Conservation (phyloP, 2,888 invertebrate genomes). For the Ennomos quercinarius region DNA sequence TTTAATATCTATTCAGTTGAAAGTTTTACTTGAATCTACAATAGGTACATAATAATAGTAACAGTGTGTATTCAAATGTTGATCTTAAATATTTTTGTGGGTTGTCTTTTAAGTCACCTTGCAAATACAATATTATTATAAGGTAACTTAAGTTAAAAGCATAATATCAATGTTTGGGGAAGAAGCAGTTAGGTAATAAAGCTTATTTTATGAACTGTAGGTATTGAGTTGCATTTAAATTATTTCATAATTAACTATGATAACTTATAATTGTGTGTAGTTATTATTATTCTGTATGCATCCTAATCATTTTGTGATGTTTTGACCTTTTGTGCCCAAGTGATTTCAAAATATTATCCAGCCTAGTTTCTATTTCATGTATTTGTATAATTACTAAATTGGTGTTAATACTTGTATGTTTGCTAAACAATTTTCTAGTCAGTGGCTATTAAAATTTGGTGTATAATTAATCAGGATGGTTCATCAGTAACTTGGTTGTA, state of each 20-base stretch:
- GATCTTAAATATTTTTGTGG: too few species aligned
- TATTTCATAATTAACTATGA: conserved; percentile 12
- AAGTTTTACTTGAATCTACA: too few species aligned
- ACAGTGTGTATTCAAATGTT: too few species aligned
- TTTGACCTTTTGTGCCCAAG: conserved; percentile 8
- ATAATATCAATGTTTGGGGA: too few species aligned
- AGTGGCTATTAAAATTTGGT: conserved; percentile 11
- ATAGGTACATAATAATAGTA: too few species aligned
- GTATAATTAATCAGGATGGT: too few species aligned
- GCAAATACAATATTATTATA: too few species aligned
- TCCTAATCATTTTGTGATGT: conserved; percentile 12
- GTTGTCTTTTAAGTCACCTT: too few species aligned
- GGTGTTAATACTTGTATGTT: conserved; percentile 19
- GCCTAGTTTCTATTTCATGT: conserved; percentile 6
- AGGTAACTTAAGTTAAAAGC: too few species aligned
- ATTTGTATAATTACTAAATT: conserved; percentile 3
- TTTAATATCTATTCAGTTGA: not conserved
- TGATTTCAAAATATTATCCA: conserved; percentile 12
- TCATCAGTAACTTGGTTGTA: too few species aligned
- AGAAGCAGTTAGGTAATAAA: conserved; percentile 2
- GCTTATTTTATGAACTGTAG: not conserved
- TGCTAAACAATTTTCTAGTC: conserved; percentile 28
- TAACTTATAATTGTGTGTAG: conserved; percentile 2
- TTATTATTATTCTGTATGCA: conserved; percentile 7
- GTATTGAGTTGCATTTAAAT: conserved; percentile 26